Base-by-base conservation (phyloP, 2,113 vertebrate genomes). In the Bambusicola thoracicus region DNA sequence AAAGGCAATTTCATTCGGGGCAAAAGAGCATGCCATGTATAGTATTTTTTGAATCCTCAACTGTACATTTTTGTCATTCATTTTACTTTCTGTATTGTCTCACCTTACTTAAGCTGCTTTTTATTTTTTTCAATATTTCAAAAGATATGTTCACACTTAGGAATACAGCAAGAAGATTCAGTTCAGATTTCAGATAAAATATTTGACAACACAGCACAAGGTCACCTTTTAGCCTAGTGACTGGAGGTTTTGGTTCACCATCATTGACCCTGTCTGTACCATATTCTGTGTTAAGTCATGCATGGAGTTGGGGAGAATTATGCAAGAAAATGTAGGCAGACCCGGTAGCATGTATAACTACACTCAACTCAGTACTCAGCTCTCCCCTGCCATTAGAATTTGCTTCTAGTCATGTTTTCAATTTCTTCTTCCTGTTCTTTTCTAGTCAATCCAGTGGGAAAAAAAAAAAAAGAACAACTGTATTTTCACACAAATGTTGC, bases 171-270 rank as follows among this genome's bases (percentile, higher is more conserved):
- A 21, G 34, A 85, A 55, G 67, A 66, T 53, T 84, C 36, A 67
- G 43, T 38, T 59, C 89, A 85, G 24, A 53, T 84, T 84, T 84
- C 90, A 93, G 56, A 51, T 12, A 6, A 93, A 92, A 44, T 65
- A 86, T 79, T 43, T 89, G 87, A 46, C 63, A 87, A 25, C 69
- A 74, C 14, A 85, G 40, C 62, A 65, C 15, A 97, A 97, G 87
- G 95, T 97, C 95, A 97, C 93, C 94, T 95, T 89, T 68, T 32
- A 89, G 92, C n/a, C 90, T 94, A 85, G 70, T 97, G 96, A 95
- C 83, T 56, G 87, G 70, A 88, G 65, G 70, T 61, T 88, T 74
- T 75, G 43, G 32, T 85, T 95, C 63, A 93, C 87, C 74, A 36
- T 79, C 61, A 81, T 2, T 85, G 83, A 91, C 72, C 73, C 58